Evolutionary conservation across 2,888 invertebrate genomes (phyloP).

Genomic region (Gymnoscelis rufifasciata): DNA sequence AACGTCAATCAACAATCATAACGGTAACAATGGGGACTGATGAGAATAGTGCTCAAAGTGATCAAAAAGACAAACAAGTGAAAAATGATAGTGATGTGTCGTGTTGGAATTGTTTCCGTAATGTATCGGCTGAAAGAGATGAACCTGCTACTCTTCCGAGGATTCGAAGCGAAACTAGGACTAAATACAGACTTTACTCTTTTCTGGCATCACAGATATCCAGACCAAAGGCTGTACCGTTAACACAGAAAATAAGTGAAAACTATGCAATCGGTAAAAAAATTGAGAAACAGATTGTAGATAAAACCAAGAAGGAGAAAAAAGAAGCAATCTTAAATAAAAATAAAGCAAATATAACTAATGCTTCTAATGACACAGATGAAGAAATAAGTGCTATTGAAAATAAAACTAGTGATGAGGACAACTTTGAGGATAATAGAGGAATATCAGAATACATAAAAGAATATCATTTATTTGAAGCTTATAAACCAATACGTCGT

Average conservation of each 20-base stretch:
- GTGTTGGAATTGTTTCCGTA: slow-evolving; percentile 64
- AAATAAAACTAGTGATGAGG: slow-evolving; percentile 15
- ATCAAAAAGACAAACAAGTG: slow-evolving; percentile 31
- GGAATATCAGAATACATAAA: slow-evolving; percentile 29
- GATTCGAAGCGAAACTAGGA: slow-evolving; percentile 51
- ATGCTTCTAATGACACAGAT: slow-evolving; percentile 17
- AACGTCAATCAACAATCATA: slow-evolving; percentile 5
- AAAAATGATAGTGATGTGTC: slow-evolving; percentile 42
- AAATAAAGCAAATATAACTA: background rate
- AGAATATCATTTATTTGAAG: slow-evolving; percentile 30
- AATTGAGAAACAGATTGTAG: slow-evolving; percentile 48
- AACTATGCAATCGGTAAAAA: slow-evolving; percentile 55
- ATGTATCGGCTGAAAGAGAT: slow-evolving; percentile 38
- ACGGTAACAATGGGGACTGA: slow-evolving; percentile 29
- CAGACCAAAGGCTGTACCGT: slow-evolving; percentile 55
- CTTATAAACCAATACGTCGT: slow-evolving; percentile 29
- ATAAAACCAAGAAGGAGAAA: slow-evolving; percentile 26
- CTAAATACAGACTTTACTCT: slow-evolving; percentile 59
- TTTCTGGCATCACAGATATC: slow-evolving; percentile 57
- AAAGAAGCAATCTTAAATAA: slow-evolving; percentile 2
- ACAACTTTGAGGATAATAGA: slow-evolving; percentile 16
- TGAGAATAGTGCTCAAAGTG: slow-evolving; percentile 26
- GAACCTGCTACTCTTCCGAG: slow-evolving; percentile 44
- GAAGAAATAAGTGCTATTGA: slow-evolving; percentile 10
- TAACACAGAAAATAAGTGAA: slow-evolving; percentile 62